Percentiles rank a stretch among this genome's conserved stretches.
phyloP scores from a whole-genome alignment of 2,888 invertebrate genomes.

The Clusia tigrina region DNA sequence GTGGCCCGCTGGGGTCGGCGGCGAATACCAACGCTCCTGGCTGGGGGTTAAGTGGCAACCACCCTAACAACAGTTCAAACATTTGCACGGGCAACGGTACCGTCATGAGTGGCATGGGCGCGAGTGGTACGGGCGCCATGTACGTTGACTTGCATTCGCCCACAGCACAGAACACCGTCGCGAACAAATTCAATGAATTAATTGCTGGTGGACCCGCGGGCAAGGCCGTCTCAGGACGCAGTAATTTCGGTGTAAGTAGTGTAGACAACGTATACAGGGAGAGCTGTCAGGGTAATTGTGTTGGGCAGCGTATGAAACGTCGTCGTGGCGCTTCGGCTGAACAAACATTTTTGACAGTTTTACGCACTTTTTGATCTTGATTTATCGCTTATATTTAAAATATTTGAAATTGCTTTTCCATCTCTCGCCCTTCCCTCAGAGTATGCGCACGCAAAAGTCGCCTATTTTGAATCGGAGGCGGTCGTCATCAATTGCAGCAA shows the following conservation, averaged over 20 bases:
- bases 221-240: slow-evolving; percentile 21
- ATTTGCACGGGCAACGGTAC: slow-evolving; percentile 12
- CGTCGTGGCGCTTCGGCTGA: no score
- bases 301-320: no score
- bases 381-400: no score
- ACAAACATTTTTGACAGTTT: no score
- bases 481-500: slow-evolving; percentile 60
- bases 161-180: slow-evolving; percentile 27
- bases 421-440: slow-evolving; percentile 31
- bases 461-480: slow-evolving; percentile 59
- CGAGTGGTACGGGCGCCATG: slow-evolving; percentile 22
- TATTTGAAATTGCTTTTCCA: no score
- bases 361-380: no score
- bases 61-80: slow-evolving; percentile 26
- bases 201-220: slow-evolving; percentile 19
- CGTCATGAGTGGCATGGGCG: slow-evolving; percentile 7
- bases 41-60: slow-evolving; percentile 10
- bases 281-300: no score
- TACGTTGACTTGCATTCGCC: slow-evolving; percentile 44
- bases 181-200: slow-evolving; percentile 32
- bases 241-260: slow-evolving; percentile 31
- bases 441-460: slow-evolving; percentile 53
- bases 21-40: slow-evolving; percentile 17
- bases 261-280: no score
- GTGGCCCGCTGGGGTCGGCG: slow-evolving; percentile 34